Percentiles rank a stretch among this genome's conserved stretches.
These are phyloP conservation scores for Chrysotoxum bicinctum DNA, from an alignment of 2,888 invertebrate genomes.

Conservation along the genomic window DNA sequence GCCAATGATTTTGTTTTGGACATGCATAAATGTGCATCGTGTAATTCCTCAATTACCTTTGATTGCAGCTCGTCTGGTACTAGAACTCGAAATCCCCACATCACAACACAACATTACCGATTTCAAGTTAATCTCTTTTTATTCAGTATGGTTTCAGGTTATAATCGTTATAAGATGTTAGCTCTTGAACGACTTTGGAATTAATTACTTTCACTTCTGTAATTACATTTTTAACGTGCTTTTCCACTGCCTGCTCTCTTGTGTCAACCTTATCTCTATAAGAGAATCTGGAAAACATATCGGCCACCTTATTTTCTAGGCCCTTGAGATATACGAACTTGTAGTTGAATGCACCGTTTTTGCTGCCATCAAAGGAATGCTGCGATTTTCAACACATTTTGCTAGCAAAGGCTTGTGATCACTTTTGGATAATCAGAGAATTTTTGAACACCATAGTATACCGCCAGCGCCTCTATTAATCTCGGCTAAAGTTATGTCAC, in stretches of 20 bases:
- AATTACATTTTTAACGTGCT: background rate
- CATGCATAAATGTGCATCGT: background rate
- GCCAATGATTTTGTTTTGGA: conserved; percentile 4
- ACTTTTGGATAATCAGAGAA: background rate
- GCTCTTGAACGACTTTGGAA: conserved; percentile 11
- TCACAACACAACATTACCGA: background rate
- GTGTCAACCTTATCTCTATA: background rate
- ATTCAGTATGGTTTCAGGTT: conserved; percentile 5
- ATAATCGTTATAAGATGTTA: background rate
- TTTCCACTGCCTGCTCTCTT: background rate
- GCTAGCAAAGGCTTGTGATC: background rate
- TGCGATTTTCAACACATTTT: background rate
- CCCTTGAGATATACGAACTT: conserved; percentile 1
- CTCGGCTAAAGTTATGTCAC: no score
- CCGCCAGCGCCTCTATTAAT: no score
- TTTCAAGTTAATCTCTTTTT: background rate
- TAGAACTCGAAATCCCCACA: conserved; percentile 26
- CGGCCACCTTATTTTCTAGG: conserved; percentile 3
- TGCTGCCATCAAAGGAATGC: background rate
- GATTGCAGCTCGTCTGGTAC: conserved; percentile 4
- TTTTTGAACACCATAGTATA: background rate
- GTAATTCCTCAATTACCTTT: conserved; percentile 1
- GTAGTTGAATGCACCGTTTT: background rate
- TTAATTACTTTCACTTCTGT: conserved; percentile 11
- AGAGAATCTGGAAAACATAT: background rate